Evolutionary conservation across 2,888 invertebrate species (phyloP).

Genomic region (Brachynemurus nebulosus): DNA sequence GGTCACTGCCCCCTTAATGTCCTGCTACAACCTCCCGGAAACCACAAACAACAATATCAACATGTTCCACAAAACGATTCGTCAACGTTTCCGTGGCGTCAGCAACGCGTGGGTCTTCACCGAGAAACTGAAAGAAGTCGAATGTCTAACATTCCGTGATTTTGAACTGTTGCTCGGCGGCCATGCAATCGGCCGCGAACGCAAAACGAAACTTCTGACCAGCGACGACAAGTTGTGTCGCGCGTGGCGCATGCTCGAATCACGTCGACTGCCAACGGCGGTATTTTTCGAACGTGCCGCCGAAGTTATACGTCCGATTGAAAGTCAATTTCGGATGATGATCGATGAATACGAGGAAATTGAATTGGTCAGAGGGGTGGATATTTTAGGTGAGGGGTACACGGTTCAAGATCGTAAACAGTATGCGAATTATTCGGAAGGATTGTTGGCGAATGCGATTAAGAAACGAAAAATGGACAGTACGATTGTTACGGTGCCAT

Average conservation of each 20-base stretch:
- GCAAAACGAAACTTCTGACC: slow-evolving; percentile 10
- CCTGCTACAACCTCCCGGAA: slow-evolving; percentile 3
- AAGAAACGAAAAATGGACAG: slow-evolving; percentile 7
- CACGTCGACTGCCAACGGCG: slow-evolving; percentile 6
- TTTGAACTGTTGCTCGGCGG: slow-evolving; percentile 8
- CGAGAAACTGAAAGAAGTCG: slow-evolving; percentile 10
- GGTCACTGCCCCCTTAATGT: slow-evolving; percentile 5
- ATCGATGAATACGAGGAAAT: slow-evolving; percentile 9
- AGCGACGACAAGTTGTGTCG: slow-evolving; percentile 6
- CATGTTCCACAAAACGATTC: slow-evolving; percentile 9
- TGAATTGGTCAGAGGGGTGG: slow-evolving; percentile 6
- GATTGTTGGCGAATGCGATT: background rate
- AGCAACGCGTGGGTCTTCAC: slow-evolving; percentile 9
- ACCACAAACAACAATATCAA: slow-evolving; percentile 9
- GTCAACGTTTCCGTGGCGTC: slow-evolving; percentile 6
- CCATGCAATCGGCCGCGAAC: slow-evolving; percentile 9
- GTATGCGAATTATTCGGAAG: slow-evolving; percentile 5
- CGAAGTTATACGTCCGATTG: slow-evolving; percentile 7
- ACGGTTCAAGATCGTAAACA: background rate
- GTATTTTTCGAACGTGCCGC: slow-evolving; percentile 8
- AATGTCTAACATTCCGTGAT: slow-evolving; percentile 11
- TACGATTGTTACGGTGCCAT: background rate
- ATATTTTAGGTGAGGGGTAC: background rate
- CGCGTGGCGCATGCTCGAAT: slow-evolving; percentile 9
- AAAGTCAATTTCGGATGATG: slow-evolving; percentile 2